A percentile compares a stretch with the other conserved stretches of the same genome.
phyloP scores from a whole-genome alignment of 2,888 invertebrate species.

The Poecilus cupreus region DNA sequence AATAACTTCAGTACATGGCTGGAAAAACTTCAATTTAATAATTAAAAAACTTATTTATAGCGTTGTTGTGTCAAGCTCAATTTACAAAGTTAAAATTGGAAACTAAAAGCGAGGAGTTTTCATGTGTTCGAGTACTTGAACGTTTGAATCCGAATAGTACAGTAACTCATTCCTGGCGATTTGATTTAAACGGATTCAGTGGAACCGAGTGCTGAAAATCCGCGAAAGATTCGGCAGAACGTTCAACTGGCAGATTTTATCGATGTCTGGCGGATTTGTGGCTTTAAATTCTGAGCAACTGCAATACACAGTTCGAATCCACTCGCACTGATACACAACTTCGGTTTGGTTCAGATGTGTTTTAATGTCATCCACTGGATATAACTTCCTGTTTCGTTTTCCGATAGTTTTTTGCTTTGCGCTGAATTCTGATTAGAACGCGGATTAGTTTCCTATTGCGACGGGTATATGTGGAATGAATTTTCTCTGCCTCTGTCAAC shows the following conservation, averaged over 20 bases:
- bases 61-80: too few species aligned
- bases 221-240: conserved; percentile 49
- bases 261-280: conserved; percentile 57
- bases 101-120: neutral
- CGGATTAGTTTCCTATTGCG: neutral
- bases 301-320: conserved; percentile 53
- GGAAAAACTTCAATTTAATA: neutral
- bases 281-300: conserved; percentile 55
- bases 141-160: conserved; percentile 50
- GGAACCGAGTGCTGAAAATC: conserved; percentile 51
- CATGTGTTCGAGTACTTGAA: neutral
- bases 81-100: too few species aligned
- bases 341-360: conserved; percentile 13
- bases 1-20: neutral
- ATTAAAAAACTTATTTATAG: neutral
- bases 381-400: conserved; percentile 22
- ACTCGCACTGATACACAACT: conserved; percentile 46
- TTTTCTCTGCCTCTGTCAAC: conserved; percentile 17
- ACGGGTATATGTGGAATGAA: neutral
- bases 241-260: conserved; percentile 50
- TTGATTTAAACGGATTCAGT: conserved; percentile 52
- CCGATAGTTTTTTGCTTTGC: conserved; percentile 22
- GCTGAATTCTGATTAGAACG: conserved; percentile 4
- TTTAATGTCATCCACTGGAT: conserved; percentile 45
- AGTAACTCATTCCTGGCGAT: conserved; percentile 54